Evolutionary conservation across 2,888 invertebrate genomes (phyloP), one percentile per base, ranked within the genome.

Genomic region (Colostygia pectinataria): DNA sequence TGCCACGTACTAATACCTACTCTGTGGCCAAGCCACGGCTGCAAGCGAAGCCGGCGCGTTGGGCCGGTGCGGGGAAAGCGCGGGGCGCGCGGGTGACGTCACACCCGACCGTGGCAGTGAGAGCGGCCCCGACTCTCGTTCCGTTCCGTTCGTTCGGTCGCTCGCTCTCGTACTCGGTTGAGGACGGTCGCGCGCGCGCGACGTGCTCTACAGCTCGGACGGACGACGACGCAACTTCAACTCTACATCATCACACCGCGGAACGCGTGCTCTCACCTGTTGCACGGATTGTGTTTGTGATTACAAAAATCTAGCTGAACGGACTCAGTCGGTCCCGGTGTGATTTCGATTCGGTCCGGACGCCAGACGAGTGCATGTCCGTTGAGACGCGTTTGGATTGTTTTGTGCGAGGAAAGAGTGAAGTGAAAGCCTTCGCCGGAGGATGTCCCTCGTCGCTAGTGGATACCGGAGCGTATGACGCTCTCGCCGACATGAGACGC

Each of bases 401-500:
- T 86, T 86, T 71, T 77, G 87, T 88, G 88, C 77, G 72, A 74
- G 79, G 72, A 82, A 83, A 81, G 79, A 86, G 88, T 89, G 88
- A 82, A 85, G 89, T 88, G 89, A 84, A 81, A 81, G 81, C 82
- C 77, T 80, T 69, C 68, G 64, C 64, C 71, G 79, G 85, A 88
- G 86, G 83, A 89, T 89, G 89, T 81, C 80, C 82, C 66, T 82
- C 86, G 77, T 75, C 71, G 68, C 58, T 74, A 61, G 75, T 74
- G 79, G 75, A 75, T 71, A 62, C 64, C 68, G 77, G 84, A 76
- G 83, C 82, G 85, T 82, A 66, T 85, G 85, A 89, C 77, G 73
- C 84, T 80, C 80, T 81, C 80, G 75, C 78, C 79, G 88, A 91
- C 88, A 94, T 94, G 94, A 94, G 93, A 92, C 93, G 94, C 81